These are phyloP conservation scores for Lytechinus pictus DNA, from an alignment of 35 echinoderm and acorn worm genomes.

Conservation along the genomic window DNA sequence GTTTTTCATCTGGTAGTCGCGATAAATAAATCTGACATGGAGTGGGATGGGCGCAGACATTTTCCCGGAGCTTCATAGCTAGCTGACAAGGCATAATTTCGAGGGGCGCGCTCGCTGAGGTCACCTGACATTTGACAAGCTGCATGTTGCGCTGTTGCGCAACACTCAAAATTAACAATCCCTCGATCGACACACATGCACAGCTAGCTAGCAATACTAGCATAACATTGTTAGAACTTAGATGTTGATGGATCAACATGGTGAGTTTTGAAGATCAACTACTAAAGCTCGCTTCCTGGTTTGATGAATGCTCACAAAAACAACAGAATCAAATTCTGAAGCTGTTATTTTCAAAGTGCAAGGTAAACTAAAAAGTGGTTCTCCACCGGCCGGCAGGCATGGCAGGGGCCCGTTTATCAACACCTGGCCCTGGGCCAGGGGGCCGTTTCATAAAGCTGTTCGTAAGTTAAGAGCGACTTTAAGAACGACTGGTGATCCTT, in stretches of 20 bases:
- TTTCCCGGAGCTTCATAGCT: not conserved
- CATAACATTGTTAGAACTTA: no score
- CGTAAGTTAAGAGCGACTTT: no score
- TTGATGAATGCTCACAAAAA: slow-evolving; percentile 41
- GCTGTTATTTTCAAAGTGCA: slow-evolving; percentile 18
- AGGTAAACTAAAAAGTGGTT: not conserved
- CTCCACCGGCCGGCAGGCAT: no score
- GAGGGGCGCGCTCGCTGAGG: not conserved
- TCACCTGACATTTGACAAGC: slow-evolving; percentile 16
- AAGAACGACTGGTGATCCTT: no score
- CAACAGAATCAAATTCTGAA: slow-evolving; percentile 7
- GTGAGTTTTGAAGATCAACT: slow-evolving; percentile 28
- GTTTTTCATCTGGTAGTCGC: not conserved
- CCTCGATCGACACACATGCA: no score
- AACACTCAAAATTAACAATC: not conserved
- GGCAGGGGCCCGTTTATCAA: no score
- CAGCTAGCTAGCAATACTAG: no score
- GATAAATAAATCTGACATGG: not conserved
- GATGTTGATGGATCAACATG: not conserved
- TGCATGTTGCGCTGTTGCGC: not conserved
- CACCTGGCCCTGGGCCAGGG: no score
- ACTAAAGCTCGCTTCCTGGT: not conserved
- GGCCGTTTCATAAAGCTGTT: no score
- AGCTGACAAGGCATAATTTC: slow-evolving; percentile 13
- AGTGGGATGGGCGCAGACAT: slow-evolving; percentile 52